Percentiles rank a stretch among this genome's conserved stretches.
These are phyloP conservation scores for Cyprinella venusta DNA, from an alignment of 2,797 vertebrate genomes.

Conservation along the genomic window DNA sequence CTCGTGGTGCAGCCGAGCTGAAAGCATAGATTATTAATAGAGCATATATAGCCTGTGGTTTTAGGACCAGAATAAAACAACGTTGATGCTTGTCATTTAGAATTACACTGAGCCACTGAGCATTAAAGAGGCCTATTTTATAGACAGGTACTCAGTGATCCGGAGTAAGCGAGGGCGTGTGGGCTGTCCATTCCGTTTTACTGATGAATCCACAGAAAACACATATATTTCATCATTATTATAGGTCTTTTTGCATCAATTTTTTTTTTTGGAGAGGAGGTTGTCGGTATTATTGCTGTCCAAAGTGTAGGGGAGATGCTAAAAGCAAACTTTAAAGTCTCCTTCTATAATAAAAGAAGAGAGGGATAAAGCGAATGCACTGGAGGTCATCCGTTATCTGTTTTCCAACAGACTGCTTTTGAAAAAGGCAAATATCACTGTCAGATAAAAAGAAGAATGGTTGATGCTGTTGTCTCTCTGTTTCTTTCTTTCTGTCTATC, in stretches of 20 bases:
- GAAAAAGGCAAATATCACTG: slow-evolving; percentile 12
- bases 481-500: not conserved
- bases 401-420: slow-evolving; percentile 17
- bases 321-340: slow-evolving; percentile 45
- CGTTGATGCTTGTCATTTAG: slow-evolving; percentile 47
- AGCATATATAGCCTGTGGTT: slow-evolving; percentile 32
- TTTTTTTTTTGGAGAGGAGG: not conserved
- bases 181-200: slow-evolving; percentile 4
- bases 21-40: slow-evolving; percentile 49
- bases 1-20: slow-evolving; percentile 31
- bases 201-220: not conserved
- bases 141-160: slow-evolving; percentile 33
- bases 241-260: not conserved
- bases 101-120: slow-evolving; percentile 41
- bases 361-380: not conserved
- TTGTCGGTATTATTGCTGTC: slow-evolving; percentile 12
- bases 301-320: not conserved
- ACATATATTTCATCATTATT: slow-evolving; percentile 8
- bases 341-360: slow-evolving; percentile 10
- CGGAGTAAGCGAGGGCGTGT: not conserved
- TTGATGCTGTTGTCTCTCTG: not conserved
- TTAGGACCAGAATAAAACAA: slow-evolving; percentile 45
- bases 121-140: slow-evolving; percentile 43
- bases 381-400: slow-evolving; percentile 34
- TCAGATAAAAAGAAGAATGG: not conserved